Evolutionary conservation across 2,797 vertebrate species (phyloP).

Genomic region (Apodemus agrarius): DNA sequence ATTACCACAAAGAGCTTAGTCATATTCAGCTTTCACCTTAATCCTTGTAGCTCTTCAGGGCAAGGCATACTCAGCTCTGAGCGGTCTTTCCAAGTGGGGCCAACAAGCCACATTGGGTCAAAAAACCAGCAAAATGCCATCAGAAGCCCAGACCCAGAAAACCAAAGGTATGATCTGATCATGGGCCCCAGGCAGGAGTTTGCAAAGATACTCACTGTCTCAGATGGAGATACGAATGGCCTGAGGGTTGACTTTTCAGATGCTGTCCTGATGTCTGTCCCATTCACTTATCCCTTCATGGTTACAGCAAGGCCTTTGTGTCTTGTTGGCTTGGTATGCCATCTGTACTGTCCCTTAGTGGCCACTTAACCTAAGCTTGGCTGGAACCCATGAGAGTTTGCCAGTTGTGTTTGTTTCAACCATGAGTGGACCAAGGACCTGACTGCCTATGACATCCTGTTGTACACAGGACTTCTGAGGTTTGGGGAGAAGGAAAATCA

Average conservation of each 20-base stretch:
- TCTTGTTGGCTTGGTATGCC: background rate
- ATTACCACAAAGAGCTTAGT: background rate
- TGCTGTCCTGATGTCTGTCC: background rate
- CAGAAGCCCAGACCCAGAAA: slow-evolving; percentile 60
- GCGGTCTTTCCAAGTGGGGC: slow-evolving; percentile 72
- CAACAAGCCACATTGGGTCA: slow-evolving; percentile 61
- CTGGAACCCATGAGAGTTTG: background rate
- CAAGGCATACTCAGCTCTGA: slow-evolving; percentile 71
- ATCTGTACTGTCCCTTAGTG: background rate
- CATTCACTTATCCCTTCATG: background rate
- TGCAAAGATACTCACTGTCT: background rate
- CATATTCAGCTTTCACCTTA: slow-evolving; percentile 63
- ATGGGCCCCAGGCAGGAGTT: background rate
- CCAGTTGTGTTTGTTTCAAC: background rate
- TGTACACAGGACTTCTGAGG: background rate
- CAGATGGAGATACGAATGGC: background rate
- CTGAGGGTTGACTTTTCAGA: background rate
- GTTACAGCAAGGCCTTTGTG: background rate
- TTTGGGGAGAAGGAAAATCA: background rate
- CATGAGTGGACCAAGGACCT: background rate
- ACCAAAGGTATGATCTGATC: slow-evolving; percentile 69
- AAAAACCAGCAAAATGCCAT: slow-evolving; percentile 67
- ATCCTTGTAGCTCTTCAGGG: slow-evolving; percentile 76
- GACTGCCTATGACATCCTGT: background rate
- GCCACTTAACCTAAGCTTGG: background rate